Base-by-base conservation (phyloP, 2,888 invertebrate genomes). In the Cheiracanthium punctorium region DNA sequence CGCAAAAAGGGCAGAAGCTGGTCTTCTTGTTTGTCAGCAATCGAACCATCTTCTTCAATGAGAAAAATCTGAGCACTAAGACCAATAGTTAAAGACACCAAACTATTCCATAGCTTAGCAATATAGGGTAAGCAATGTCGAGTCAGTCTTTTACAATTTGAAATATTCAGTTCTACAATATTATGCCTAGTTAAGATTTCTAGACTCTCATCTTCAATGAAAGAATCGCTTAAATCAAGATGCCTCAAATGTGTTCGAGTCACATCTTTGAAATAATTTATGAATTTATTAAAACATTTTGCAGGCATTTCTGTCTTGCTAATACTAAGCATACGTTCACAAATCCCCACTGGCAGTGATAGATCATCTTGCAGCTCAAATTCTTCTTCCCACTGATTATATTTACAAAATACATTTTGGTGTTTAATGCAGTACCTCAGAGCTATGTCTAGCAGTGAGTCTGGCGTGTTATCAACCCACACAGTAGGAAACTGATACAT, bases 131-230 rank as follows among this genome's bases (percentile, higher is more conserved):
- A 93, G 29, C 95, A 94, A 29, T 92, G 91, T 64, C 93, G 93
- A 0, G 95, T 94, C 67, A 97, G 92, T 88, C 94, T 93, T 88
- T 94, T 93, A 91, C 96, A 96, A 90, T 96, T 94, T 81, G 94
- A 94, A 88, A 97, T 93, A 89, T 96, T 95, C 71, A 98, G 92
- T 88, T 95, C 95, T 17, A 93, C 92, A 52, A 96, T 93, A 89
- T 94, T 94, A 91, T 97, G 97, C 73, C 93, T 93, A 91, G 96
- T 92, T 20, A 97, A 92, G 75, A 94, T 94, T 89, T 94, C 93
- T 72, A 97, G 92, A 81, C 96, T 95, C 87, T 93, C 92, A 91
- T 96, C 95, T 12, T 94, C 95, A 67, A 97, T 94, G 52, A 93
- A 93, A 30, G 95, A 94, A 90, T 95, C 94, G 75, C 94, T 93